These are phyloP conservation scores for Odontomyia ornata DNA, from an alignment of 2,888 invertebrate species.

Conservation along the genomic window DNA sequence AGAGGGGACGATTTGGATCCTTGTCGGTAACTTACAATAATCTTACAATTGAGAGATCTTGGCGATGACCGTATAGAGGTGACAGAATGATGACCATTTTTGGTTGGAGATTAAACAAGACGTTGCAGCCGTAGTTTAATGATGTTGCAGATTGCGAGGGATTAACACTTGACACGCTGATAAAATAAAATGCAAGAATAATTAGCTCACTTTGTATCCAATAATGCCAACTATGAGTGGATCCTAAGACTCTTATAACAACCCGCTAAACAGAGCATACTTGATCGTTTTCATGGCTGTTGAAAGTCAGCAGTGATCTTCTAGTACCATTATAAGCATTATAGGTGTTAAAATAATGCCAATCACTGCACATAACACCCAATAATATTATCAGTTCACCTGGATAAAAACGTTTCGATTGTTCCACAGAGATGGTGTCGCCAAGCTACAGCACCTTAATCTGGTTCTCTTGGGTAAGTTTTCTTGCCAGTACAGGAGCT, in stretches of 20 bases:
- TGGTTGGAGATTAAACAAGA: conserved; percentile 24
- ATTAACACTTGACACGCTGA: too few relatives aligned
- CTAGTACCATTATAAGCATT: too few relatives aligned
- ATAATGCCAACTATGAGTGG: too few relatives aligned
- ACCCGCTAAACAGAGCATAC: too few relatives aligned
- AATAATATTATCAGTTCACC: background rate
- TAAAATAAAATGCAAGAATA: too few relatives aligned
- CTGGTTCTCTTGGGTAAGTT: background rate
- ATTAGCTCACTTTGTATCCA: too few relatives aligned
- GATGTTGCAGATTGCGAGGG: too few relatives aligned
- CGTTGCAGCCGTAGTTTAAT: background rate
- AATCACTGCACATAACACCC: background rate
- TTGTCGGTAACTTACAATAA: conserved; percentile 37
- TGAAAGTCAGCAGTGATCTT: too few relatives aligned
- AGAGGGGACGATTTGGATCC: background rate
- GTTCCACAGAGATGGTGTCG: background rate
- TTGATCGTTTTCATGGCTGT: too few relatives aligned
- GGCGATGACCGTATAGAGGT: conserved; percentile 24
- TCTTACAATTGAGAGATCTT: conserved; percentile 43
- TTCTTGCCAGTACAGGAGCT: background rate
- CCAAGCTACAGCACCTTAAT: background rate
- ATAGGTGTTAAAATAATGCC: background rate
- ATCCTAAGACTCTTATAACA: too few relatives aligned
- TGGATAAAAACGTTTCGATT: background rate
- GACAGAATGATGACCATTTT: conserved; percentile 32